phyloP scores from a whole-genome alignment of 2,797 vertebrate genomes.

The Trachops cirrhosus region DNA sequence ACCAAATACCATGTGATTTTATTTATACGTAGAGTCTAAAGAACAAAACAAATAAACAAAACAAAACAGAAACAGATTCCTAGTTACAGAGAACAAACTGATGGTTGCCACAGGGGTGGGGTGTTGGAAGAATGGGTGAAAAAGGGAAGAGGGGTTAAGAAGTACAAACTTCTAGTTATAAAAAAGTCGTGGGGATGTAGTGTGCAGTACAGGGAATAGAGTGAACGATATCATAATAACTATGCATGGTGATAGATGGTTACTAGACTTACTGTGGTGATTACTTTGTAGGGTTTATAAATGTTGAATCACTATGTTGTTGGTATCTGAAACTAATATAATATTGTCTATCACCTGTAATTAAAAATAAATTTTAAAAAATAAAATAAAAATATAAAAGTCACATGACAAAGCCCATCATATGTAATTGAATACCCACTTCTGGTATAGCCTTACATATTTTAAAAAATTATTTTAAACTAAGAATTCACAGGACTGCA shows the following conservation, averaged over 20 bases:
- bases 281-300: neutral
- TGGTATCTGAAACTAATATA: neutral
- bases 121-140: too few relatives aligned
- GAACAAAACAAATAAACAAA: neutral
- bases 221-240: neutral
- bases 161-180: neutral
- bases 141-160: neutral
- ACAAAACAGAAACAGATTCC: neutral
- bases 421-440: constrained; percentile 74
- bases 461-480: neutral
- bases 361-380: neutral
- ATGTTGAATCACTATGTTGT: neutral
- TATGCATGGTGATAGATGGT: neutral
- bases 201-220: neutral
- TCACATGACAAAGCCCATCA: constrained; percentile 72
- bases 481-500: neutral
- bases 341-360: neutral
- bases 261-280: neutral
- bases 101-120: neutral
- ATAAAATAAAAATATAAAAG: constrained; percentile 37
- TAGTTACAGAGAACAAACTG: neutral
- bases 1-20: neutral
- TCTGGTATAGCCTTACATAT: constrained; percentile 64
- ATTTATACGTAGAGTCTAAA: neutral
- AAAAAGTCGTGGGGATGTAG: neutral